Percentiles rank a stretch among this genome's conserved stretches.
phyloP scores from a whole-genome alignment of 2,113 vertebrate species.

The Alethe diademata region DNA sequence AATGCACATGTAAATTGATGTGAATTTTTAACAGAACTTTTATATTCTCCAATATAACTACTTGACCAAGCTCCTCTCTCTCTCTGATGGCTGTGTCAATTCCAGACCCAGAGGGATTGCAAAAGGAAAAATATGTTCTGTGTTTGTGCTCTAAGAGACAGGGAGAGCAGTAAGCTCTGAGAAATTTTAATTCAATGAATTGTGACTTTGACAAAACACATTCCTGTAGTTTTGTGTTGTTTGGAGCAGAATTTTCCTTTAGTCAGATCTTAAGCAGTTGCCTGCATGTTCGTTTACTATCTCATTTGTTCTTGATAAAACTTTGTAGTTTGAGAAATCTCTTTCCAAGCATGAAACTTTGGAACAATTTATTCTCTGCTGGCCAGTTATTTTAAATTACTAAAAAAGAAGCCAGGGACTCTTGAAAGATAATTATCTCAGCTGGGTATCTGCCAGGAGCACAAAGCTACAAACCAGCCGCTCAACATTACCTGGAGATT shows the following conservation, averaged over 20 bases:
- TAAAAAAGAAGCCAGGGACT: neutral
- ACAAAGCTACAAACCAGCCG: neutral
- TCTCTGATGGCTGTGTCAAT: neutral
- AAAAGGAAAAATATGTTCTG: neutral
- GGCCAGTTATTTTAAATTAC: neutral
- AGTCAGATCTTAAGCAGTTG: neutral
- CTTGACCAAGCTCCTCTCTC: neutral
- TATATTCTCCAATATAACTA: neutral
- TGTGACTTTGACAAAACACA: neutral
- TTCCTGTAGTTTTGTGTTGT: neutral
- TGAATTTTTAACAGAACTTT: neutral
- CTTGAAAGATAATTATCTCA: slow-evolving; percentile 46
- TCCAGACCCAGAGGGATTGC: neutral
- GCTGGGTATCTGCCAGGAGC: neutral
- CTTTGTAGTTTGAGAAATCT: neutral
- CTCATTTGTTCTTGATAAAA: slow-evolving; percentile 5
- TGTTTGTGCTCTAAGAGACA: neutral
- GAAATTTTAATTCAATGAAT: neutral
- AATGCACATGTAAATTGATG: neutral
- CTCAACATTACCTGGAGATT: neutral
- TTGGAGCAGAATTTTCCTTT: slow-evolving; percentile 1
- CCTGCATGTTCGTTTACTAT: neutral
- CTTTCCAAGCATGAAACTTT: neutral
- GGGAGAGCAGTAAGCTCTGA: neutral
- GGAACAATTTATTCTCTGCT: neutral